Base-by-base conservation (phyloP, 1,140 invertebrate genomes). In the Aphelenchoides avenae region DNA sequence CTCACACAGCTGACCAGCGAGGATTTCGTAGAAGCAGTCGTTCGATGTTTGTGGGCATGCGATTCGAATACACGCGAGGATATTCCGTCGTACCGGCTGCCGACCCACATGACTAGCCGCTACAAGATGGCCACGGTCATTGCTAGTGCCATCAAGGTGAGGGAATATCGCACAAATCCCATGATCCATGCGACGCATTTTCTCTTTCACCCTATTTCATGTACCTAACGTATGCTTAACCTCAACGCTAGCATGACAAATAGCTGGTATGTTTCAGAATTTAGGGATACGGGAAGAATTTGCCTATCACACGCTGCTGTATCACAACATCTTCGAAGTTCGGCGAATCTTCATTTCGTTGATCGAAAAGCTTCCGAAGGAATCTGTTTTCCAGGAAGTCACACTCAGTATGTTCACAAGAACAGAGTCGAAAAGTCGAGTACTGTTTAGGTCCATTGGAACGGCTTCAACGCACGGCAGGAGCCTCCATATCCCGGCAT, bases 1-100 rank as follows among this genome's bases (percentile, higher is more conserved):
- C 33, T 18, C 6, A 26, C 30, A 9, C 24, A 30, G 22, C 39
- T 60, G 1, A 39, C n/a, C 2, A 20, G 55, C 13, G 26, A 58
- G 6, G 15, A 60, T 9, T 18, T 60, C 3, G 60, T 60, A 9
- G 57, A 60, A 33, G 57, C 22, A 30, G 58, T 60, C 11, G 40
- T 60, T 30, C 57, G 57, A n/a, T 27, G 60, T 24, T 58, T 58
- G 22, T 58, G 57, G 57, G n/a, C 34, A 22, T 58, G 40, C n/a
- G 37, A 47, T 15, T 26, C 57, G 20, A 60, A 18, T 15, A 58
- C 52, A 44, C 1, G n/a, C 24, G 40, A 33, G 6, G 47, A 37
- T 7, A 44, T 58, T 51, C 39, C 57, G 18, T 18, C 22, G 36
- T 60, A 37, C 22, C 43, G 63, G 43, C 29, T 60, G 58, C 56